Base-by-base conservation (phyloP, 2,797 vertebrate species). In the Nyctalus aviator region DNA sequence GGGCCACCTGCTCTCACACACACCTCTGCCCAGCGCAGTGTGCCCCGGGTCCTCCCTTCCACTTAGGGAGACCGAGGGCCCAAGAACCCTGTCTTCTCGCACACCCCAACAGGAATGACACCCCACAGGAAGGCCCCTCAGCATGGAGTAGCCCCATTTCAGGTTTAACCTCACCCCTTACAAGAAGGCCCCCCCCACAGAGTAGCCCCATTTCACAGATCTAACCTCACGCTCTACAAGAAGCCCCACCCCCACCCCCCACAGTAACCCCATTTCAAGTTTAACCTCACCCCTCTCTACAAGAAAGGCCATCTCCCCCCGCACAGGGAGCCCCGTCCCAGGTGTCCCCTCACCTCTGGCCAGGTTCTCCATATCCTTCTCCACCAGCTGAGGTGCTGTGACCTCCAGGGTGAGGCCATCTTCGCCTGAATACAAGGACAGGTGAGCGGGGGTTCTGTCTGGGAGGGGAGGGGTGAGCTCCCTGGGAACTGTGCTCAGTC, bases 311-410 rank as follows among this genome's bases (percentile, higher is more conserved):
- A 8, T 21, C 8, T 8, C 53, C 53, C 50, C 53, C 20, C 8
- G 53, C 53, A 21, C 18, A 55, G 50, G 6, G 50, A 77, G 8
- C 20, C 64, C 64, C 50, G 27, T 81, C 82, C 64, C 64, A 82
- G 73, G 72, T 73, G 53, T 64, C 23, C 78, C 94, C 98, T 98
- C 98, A 99, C 99, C 99, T 99, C 99, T 99, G 30, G 99, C 99
- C 99, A 99, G 98, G 96, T 99, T 99, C 97, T 99, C 99, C 88
- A 99, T 98, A 91, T 99, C 99, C 96, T 99, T 99, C 86, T 99
- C 99, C 88, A 99, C 88, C 96, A 99, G 96, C 84, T 98, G 99
- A 84, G 99, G 98, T 87, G 98, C 98, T 30, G 98, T 97, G 96
- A 99, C 99, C 89, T 99, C 99, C 95, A 98, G 98, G 97, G 98